phyloP scores from a whole-genome alignment of 1,140 invertebrate species.

The Cyclargus thomasi region DNA sequence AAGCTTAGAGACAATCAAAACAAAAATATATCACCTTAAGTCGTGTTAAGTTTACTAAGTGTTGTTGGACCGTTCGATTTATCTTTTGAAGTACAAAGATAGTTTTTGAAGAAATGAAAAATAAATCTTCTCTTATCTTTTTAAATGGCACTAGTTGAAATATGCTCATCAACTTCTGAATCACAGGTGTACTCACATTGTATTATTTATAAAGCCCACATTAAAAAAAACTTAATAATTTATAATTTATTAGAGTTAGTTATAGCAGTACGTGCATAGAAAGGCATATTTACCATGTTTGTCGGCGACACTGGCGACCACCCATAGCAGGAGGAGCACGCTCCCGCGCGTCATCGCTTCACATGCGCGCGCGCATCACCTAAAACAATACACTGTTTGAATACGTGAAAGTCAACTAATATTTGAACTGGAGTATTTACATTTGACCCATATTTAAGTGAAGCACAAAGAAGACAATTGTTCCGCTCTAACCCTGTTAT shows the following conservation, averaged over 20 bases:
- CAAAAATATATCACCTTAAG: neutral
- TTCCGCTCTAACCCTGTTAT: neutral
- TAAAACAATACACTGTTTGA: constrained; percentile 69
- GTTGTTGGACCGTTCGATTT: neutral
- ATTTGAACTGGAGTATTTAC: constrained; percentile 35
- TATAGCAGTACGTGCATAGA: constrained; percentile 30
- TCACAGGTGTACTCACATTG: too few species aligned
- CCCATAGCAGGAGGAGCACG: constrained; percentile 63
- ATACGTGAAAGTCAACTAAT: constrained; percentile 50
- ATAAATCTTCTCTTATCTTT: too few species aligned
- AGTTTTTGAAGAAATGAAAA: too few species aligned
- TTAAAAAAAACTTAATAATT: too few species aligned
- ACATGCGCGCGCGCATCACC: constrained; percentile 61
- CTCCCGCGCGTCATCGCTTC: constrained; percentile 58
- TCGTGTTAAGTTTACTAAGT: neutral
- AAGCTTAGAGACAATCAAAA: neutral
- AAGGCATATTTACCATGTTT: constrained; percentile 55
- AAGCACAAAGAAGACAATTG: constrained; percentile 8
- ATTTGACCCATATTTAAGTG: constrained; percentile 11
- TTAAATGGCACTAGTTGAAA: too few species aligned
- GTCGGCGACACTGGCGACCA: constrained; percentile 55
- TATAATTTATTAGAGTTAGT: too few species aligned
- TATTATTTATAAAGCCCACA: too few species aligned
- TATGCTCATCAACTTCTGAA: too few species aligned
- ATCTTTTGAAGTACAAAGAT: neutral